These are phyloP conservation scores for Geotrypetes seraphini DNA, from an alignment of 2,797 vertebrate genomes.

Conservation along the genomic window DNA sequence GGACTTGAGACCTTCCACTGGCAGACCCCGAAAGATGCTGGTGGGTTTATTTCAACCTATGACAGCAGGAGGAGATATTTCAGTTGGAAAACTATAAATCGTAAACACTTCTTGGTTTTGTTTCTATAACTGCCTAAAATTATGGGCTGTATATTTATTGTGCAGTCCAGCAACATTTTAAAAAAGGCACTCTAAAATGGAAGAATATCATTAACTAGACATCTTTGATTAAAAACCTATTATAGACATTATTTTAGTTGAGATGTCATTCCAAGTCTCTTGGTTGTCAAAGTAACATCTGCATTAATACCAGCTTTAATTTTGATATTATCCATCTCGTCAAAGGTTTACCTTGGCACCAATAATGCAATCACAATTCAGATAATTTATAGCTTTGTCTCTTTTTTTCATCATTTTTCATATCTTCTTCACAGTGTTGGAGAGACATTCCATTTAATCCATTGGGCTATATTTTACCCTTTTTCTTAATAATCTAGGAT, in stretches of 20 bases:
- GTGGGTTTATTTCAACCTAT: conserved; percentile 40
- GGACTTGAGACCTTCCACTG: conserved; percentile 42
- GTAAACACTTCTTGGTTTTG: conserved; percentile 59
- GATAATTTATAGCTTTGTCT: conserved; percentile 35
- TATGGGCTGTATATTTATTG: conserved; percentile 56
- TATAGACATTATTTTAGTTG: conserved; percentile 39
- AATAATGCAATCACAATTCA: conserved; percentile 14
- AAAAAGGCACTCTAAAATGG: conserved; percentile 37
- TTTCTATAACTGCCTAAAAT: conserved; percentile 51
- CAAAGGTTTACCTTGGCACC: conserved; percentile 33
- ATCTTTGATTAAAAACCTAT: conserved; percentile 41
- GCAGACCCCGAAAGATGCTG: conserved; percentile 38
- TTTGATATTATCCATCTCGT: conserved; percentile 30
- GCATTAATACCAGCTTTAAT: conserved; percentile 39
- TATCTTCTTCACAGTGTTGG: conserved; percentile 17
- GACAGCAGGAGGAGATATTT: conserved; percentile 48
- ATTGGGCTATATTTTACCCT: conserved; percentile 46
- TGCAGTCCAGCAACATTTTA: conserved; percentile 45
- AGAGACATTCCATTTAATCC: conserved; percentile 35
- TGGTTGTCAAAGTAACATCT: conserved; percentile 37
- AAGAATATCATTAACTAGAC: conserved; percentile 29
- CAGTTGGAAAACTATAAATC: conserved; percentile 48
- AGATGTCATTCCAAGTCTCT: conserved; percentile 27
- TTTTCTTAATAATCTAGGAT: conserved; percentile 35
- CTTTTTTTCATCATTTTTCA: conserved; percentile 35